Percentiles rank a stretch among this genome's conserved stretches.
Conservation (phyloP, 2,797 vertebrate genomes). For the Cetoscarus ocellatus region DNA sequence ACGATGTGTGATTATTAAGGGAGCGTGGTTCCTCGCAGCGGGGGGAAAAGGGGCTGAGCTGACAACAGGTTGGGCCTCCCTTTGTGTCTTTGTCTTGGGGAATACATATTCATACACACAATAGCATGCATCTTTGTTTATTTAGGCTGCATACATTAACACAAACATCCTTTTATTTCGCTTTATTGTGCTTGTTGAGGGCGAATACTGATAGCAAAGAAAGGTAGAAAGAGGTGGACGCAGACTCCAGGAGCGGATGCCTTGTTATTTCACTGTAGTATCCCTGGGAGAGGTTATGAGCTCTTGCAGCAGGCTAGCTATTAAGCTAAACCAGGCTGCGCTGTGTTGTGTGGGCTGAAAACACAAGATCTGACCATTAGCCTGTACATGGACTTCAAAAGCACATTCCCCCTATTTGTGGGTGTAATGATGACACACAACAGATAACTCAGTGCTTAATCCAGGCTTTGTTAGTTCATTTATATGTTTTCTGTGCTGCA, state of each 20-base stretch:
- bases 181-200: background rate
- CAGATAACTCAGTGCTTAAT: conserved; percentile 44
- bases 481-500: conserved; percentile 18
- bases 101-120: conserved; percentile 79
- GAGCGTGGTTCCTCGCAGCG: conserved; percentile 76
- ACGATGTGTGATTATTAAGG: conserved; percentile 79
- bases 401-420: conserved; percentile 36
- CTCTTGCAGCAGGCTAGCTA: conserved; percentile 66
- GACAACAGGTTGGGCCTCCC: conserved; percentile 78
- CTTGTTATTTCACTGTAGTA: conserved; percentile 70
- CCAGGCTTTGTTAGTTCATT: conserved; percentile 49
- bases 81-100: conserved; percentile 75
- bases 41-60: conserved; percentile 72
- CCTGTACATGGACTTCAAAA: conserved; percentile 44
- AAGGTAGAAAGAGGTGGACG: conserved; percentile 45
- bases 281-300: conserved; percentile 69
- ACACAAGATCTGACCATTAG: conserved; percentile 70
- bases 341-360: conserved; percentile 72
- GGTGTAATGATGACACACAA: conserved; percentile 58
- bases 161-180: conserved; percentile 13
- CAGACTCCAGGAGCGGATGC: conserved; percentile 53
- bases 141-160: conserved; percentile 67
- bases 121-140: conserved; percentile 68
- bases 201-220: conserved; percentile 35
- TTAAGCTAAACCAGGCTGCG: conserved; percentile 69